Conservation (phyloP, 2,888 invertebrate species). For the Cancer borealis region DNA sequence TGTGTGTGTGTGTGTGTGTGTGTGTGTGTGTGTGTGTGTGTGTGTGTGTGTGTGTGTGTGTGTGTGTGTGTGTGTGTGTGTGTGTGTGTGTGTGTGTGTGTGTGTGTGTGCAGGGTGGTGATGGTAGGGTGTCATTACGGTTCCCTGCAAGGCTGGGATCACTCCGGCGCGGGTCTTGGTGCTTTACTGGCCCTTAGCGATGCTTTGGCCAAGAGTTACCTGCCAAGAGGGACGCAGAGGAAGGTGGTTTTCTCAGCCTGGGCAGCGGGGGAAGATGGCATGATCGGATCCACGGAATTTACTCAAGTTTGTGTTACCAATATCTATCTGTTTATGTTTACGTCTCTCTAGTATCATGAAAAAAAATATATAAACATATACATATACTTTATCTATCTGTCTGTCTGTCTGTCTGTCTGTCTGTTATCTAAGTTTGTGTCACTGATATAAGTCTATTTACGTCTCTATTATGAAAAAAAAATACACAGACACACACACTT, state of each 20-base stretch:
- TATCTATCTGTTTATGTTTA: not conserved
- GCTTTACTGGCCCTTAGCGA: slow-evolving; percentile 62
- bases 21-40: not conserved
- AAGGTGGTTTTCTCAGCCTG: slow-evolving; percentile 61
- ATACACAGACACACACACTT: too few species aligned
- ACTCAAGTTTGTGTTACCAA: slow-evolving; percentile 35
- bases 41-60: not conserved
- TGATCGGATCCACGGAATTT: slow-evolving; percentile 66
- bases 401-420: too few species aligned
- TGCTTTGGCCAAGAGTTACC: slow-evolving; percentile 46
- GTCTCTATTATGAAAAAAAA: too few species aligned
- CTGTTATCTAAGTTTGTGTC: too few species aligned
- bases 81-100: not conserved
- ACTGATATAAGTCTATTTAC: too few species aligned
- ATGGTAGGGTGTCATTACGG: slow-evolving; percentile 64
- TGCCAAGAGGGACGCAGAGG: slow-evolving; percentile 47
- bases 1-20: not conserved
- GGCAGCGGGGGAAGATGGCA: slow-evolving; percentile 52
- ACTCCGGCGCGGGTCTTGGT: slow-evolving; percentile 46
- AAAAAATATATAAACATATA: too few species aligned
- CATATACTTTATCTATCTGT: not conserved
- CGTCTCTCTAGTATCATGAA: not conserved
- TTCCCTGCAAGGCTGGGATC: not conserved
- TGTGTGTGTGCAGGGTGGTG: slow-evolving; percentile 54
- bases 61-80: not conserved